Evolutionary conservation across 2,113 vertebrate genomes (phyloP), one percentile per base, ranked within the genome.

Genomic region (Hippocampus abdominalis): DNA sequence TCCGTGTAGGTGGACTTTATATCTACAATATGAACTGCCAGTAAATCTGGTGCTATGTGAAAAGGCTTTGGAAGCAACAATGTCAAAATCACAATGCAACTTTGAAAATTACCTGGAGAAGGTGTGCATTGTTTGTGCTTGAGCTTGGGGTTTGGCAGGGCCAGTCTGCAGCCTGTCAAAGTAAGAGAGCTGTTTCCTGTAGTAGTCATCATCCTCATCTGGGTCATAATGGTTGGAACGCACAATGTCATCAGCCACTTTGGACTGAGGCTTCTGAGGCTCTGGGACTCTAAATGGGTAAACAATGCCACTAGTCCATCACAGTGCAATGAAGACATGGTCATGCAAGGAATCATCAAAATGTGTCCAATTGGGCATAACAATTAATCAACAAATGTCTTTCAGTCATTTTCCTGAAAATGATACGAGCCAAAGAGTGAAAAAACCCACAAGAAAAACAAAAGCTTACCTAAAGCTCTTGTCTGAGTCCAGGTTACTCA

Each of bases 181-280:
- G 86, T 95, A 98, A 0, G 97, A 97, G 72, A 98, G 93, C 91
- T 98, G 97, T 75, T 98, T 98, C 39, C 94, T 92, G 74, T 98
- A 99, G 73, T 96, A 98, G 40, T 98, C 96, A 69, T 98, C 96
- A 36, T 99, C 96, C 61, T 98, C 96, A 21, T 99, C 95, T 0
- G 95, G 95, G 70, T 97, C 91, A 0, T 96, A 96, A 61, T 96
- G 94, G 81, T 98, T 96, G 18, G 95, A 92, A 61, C 96, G 95
- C 49, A 97, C 93, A 0, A 97, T 94, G 64, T 98, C 96, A 84
- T 97, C 94, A 6, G 91, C 89, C 10, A 87, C 90, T 69, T 93
- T 94, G 25, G 89, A 71, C 70, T 94, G 95, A 86, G 95, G 93
- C 89, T 94, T 95, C 73, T 98, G 97, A 23, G 94, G 94, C 91